Evolutionary conservation across 2,113 vertebrate species (phyloP), one percentile per base, ranked within the genome.

Genomic region (Paramormyrops kingsleyae): DNA sequence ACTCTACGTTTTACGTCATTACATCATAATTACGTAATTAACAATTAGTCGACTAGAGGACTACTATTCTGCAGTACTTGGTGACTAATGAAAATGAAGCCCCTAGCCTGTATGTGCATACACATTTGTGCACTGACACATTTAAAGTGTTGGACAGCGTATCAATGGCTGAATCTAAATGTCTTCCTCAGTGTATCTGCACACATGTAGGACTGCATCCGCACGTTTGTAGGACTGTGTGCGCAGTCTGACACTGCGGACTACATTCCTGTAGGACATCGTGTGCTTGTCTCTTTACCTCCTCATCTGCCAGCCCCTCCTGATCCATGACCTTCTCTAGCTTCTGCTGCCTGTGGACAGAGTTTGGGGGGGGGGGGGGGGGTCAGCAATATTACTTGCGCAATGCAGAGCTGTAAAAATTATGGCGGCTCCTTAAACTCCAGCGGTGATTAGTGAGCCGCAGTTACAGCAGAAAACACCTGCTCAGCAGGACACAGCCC

Each of bases 251-350:
- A 80, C 31, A 19, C 35, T 70, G 62, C n/a, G 3, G 62, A 80
- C 13, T 13, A 7, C 15, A 6, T 62, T 39, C 39, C n/a, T 46
- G 15, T 19, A 8, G 9, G 47, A 42, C 27, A 56, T 2, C 0
- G 24, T 50, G 24, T 21, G 10, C 3, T 9, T 53, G 19, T 15
- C 50, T 49, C n/a, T 47, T 89, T 95, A 99, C 99, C 97, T 99
- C 99, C 94, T 99, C 99, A 92, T 99, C 98, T 90, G 97, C 97
- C 80, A 99, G 94, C 88, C 98, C 98, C 95, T 99, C 98, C 93
- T 99, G 97, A 92, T 99, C 98, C 99, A 99, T 99, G 93, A 99
- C 98, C 90, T 99, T 99, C 95, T 99, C 99, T 86, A 99, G 93
- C 92, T 99, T 99, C 94, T 98, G 97, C 93, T 99, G 98, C 92